phyloP scores from a whole-genome alignment of 2,113 vertebrate genomes.

The Piaya cayana region DNA sequence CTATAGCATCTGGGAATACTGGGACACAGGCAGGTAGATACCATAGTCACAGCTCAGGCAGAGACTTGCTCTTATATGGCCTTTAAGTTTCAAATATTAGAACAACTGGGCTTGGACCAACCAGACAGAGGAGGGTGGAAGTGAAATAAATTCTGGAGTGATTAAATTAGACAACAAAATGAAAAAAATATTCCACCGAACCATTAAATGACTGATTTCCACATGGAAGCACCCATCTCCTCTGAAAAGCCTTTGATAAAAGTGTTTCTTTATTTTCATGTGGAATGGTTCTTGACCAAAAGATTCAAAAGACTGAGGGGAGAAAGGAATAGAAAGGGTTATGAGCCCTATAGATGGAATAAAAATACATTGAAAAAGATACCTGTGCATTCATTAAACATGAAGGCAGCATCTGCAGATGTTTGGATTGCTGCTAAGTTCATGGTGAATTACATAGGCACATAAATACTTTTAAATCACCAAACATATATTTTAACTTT shows the following conservation, averaged over 20 bases:
- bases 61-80: neutral
- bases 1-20: neutral
- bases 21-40: neutral
- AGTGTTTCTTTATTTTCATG: slow-evolving; percentile 5
- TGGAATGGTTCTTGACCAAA: neutral
- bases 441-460: neutral
- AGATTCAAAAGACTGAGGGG: neutral
- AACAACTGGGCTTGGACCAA: neutral
- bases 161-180: slow-evolving; percentile 70
- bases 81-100: neutral
- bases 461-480: neutral
- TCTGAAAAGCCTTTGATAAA: slow-evolving; percentile 47
- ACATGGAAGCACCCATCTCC: slow-evolving; percentile 33
- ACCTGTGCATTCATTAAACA: neutral
- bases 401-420: neutral
- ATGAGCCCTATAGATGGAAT: neutral
- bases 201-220: slow-evolving; percentile 61
- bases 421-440: neutral
- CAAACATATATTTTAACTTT: neutral
- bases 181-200: slow-evolving; percentile 44
- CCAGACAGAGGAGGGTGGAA: neutral
- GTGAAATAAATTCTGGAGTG: neutral
- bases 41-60: neutral
- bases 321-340: neutral
- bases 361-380: neutral